phyloP scores from a whole-genome alignment of 2,888 invertebrate genomes.

The Microctonus aethiopoides region DNA sequence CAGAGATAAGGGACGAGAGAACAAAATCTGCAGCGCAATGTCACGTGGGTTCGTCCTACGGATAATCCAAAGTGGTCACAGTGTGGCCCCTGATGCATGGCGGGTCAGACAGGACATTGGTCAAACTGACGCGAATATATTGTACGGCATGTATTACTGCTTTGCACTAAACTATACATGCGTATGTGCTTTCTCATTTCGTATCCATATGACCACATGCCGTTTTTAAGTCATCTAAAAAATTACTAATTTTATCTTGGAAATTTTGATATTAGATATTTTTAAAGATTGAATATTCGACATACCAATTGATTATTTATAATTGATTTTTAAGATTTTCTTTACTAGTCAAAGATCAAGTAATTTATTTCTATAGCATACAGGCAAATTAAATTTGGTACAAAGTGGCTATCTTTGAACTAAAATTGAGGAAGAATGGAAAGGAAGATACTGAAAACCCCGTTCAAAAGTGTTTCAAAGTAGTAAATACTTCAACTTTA shows the following conservation, averaged over 20 bases:
- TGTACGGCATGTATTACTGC: conserved; percentile 49
- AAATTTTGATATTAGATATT: background rate
- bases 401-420: too few relatives aligned
- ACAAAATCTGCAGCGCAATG: background rate
- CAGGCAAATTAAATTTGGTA: too few relatives aligned
- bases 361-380: too few relatives aligned
- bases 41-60: conserved; percentile 24
- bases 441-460: background rate
- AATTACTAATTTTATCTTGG: background rate
- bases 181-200: background rate
- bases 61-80: conserved; percentile 58
- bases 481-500: conserved; percentile 4
- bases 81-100: conserved; percentile 55
- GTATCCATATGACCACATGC: background rate
- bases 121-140: conserved; percentile 58
- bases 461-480: background rate
- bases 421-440: background rate
- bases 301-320: too few relatives aligned
- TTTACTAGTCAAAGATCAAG: too few relatives aligned
- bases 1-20: background rate
- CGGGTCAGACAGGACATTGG: conserved; percentile 55
- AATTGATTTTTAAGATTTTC: too few relatives aligned
- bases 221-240: background rate
- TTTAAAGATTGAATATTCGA: too few relatives aligned
- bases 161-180: conserved; percentile 45